Evolutionary conservation across 2,113 vertebrate species (phyloP), one percentile per base, ranked within the genome.

Genomic region (Pimephales promelas): DNA sequence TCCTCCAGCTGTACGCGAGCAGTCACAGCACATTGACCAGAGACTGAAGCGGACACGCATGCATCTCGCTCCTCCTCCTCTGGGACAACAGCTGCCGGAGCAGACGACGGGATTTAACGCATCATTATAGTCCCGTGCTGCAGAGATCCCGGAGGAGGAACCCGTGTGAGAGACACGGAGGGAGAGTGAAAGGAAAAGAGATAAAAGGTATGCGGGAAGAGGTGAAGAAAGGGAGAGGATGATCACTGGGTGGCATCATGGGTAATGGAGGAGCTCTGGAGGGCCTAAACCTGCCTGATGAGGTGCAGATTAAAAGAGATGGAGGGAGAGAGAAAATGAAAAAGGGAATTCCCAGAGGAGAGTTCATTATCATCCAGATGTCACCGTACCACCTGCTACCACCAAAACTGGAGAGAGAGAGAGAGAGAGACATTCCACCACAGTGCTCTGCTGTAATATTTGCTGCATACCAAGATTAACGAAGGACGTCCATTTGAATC

Each of bases 31-130:
- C 88, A 82, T 73, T 85, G 81, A 73, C 62, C 64, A 73, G 54
- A 79, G 40, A 71, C 49, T 47, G 76, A 28, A 62, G 76, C 76
- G n/a, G 22, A 40, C 9, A 61, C 13, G 18, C 13, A 52, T 77
- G 59, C 82, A 78, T 83, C 83, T 78, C 49, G 54, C 73, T 56
- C 5, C 74, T 71, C 85, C 31, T 83, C 85, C 81, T 43, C 79
- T 81, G 86, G 75, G 83, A 85, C 62, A 86, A 86, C 89, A 90
- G 89, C 88, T 86, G 88, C 81, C 68, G 76, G 40, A 77, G 59
- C 84, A 87, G 90, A 86, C 79, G 86, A 86, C 86, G 81, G 80
- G 86, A 89, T 92, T 92, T 89, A 91, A 91, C 85, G 90, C 88
- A 88, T 89, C 84, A 87, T 90, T 90, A 90, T 87, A 61, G 78